These are phyloP conservation scores for Stenurella melanura DNA, from an alignment of 2,888 invertebrate genomes.

Conservation along the genomic window DNA sequence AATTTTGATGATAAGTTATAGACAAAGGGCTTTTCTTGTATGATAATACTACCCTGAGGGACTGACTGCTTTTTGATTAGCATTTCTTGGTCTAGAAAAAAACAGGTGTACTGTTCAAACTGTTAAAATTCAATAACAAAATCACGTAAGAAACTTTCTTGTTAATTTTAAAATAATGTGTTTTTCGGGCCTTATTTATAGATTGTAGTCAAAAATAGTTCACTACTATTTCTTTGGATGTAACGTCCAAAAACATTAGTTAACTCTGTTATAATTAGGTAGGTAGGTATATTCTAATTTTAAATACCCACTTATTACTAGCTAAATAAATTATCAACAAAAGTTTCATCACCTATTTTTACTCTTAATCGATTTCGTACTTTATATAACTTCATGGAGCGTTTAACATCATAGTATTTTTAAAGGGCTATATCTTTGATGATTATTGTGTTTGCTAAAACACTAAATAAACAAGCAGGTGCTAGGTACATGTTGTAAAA, in stretches of 20 bases:
- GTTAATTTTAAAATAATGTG: slow-evolving; percentile 39
- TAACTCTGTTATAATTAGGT: neutral
- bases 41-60: slow-evolving; percentile 80
- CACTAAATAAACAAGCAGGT: neutral
- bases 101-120: neutral
- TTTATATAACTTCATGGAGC: neutral
- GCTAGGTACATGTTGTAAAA: neutral
- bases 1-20: slow-evolving; percentile 83
- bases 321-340: neutral
- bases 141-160: slow-evolving; percentile 31
- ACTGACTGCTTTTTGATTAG: slow-evolving; percentile 73
- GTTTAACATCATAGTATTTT: neutral
- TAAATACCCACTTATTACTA: neutral
- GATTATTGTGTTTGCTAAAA: neutral
- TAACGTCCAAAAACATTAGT: neutral
- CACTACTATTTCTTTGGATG: neutral
- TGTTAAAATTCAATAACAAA: neutral
- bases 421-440: neutral
- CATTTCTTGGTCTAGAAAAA: slow-evolving; percentile 47
- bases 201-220: slow-evolving; percentile 4
- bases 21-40: slow-evolving; percentile 85
- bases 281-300: slow-evolving; percentile 7
- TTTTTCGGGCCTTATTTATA: slow-evolving; percentile 34
- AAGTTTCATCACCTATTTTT: neutral
- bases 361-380: neutral